Conservation (phyloP, 2,797 vertebrate species). For the Macropus fuliginosus region DNA sequence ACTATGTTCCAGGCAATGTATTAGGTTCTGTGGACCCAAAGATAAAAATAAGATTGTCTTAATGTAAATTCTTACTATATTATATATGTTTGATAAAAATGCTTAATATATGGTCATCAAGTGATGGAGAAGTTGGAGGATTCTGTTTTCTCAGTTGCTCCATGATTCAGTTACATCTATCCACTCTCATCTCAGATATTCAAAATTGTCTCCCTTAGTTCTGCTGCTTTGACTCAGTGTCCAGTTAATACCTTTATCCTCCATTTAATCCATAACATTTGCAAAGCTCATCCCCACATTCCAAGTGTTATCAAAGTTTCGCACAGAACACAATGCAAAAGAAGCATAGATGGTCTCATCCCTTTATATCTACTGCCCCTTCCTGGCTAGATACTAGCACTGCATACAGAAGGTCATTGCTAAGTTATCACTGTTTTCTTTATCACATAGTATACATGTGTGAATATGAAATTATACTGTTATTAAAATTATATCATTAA, state of each 20-base stretch:
- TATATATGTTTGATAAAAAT: not conserved
- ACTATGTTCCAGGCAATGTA: not conserved
- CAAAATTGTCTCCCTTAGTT: not conserved
- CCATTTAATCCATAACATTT: not conserved
- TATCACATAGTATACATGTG: not conserved
- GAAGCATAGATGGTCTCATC: not conserved
- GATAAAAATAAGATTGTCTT: not conserved
- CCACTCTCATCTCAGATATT: not conserved
- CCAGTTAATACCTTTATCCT: not conserved
- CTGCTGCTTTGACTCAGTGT: not conserved
- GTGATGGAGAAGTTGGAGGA: not conserved
- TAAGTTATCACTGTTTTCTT: not conserved
- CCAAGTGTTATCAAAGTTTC: not conserved
- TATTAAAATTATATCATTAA: not conserved
- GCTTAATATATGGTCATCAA: not conserved
- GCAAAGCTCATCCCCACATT: not conserved
- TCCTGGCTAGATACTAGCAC: not conserved
- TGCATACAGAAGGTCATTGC: not conserved
- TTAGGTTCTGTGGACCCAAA: not conserved
- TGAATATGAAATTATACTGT: not conserved
- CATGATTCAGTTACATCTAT: not conserved
- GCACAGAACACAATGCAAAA: not conserved
- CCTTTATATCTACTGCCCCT: not conserved
- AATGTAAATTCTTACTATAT: not conserved
- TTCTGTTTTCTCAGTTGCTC: not conserved